Evolutionary conservation across 2,888 invertebrate genomes (phyloP).

Genomic region (Hydrotaea diabolus): DNA sequence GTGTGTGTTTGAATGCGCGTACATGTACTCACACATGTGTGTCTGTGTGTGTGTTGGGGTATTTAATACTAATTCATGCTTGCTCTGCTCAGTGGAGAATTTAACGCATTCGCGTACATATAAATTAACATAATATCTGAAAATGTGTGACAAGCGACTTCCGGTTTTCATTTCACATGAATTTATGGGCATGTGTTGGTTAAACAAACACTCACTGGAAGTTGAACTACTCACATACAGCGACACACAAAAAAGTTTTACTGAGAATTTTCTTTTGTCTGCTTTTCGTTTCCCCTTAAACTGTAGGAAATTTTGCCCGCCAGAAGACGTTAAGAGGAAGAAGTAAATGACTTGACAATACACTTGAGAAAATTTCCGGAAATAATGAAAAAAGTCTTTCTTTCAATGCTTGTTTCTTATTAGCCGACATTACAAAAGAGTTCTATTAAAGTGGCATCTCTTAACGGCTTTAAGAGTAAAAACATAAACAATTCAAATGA

Average conservation of each 20-base stretch:
- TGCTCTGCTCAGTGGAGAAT: slow-evolving; percentile 47
- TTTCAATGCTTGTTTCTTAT: slow-evolving; percentile 7
- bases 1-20: too few species aligned
- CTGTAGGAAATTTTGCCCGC: slow-evolving; percentile 33
- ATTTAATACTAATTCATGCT: slow-evolving; percentile 67
- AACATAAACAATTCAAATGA: too few species aligned
- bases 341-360: slow-evolving; percentile 50
- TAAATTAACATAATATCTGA: slow-evolving; percentile 70
- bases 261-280: slow-evolving; percentile 24
- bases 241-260: slow-evolving; percentile 14
- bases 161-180: slow-evolving; percentile 68
- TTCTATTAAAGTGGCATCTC: neutral
- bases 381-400: slow-evolving; percentile 19
- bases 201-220: slow-evolving; percentile 17
- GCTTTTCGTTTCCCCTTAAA: slow-evolving; percentile 5
- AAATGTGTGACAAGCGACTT: slow-evolving; percentile 70
- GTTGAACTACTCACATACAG: neutral
- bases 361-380: slow-evolving; percentile 53
- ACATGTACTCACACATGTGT: slow-evolving; percentile 8
- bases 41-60: slow-evolving; percentile 45
- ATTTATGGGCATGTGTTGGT: slow-evolving; percentile 62
- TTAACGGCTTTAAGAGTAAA: too few species aligned
- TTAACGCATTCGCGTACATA: slow-evolving; percentile 60
- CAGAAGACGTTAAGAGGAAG: neutral
- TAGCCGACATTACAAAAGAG: neutral